Base-by-base conservation (phyloP, 1,140 invertebrate genomes). In the Drosophila sp. region DNA sequence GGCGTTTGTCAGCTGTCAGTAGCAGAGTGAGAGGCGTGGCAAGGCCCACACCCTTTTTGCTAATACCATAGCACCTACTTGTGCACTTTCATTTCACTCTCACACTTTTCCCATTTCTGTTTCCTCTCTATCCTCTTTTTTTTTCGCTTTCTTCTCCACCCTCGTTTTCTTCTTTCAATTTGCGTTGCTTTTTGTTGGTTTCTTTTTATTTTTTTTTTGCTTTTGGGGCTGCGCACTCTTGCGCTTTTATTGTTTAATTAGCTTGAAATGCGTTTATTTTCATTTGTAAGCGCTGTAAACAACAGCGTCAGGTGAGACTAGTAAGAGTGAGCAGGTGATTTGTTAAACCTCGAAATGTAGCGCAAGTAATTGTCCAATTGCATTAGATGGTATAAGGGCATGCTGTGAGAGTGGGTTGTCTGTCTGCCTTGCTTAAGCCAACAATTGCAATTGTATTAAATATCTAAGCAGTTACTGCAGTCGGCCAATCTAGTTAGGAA, bases 251-350 rank as follows among this genome's bases (percentile, higher is more conserved):
- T 87, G 84, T 87, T 89, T 87, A 87, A 87, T 87, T 87, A 87
- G 83, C 83, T 73, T 87, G 83, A 87, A 89, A 87, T 80, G 86
- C 84, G 83, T 87, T 86, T 86, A 86, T 86, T 87, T 87, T 87
- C 84, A 71, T 79, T 87, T 68, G 69, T 68, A 83, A 87, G 84
- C 89, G 83, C 54, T 77, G 83, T 83, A 89, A 87, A 83, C 83
- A 89, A 79, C 56, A 25, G 71, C 41, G 76, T 72, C 63, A 73
- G 70, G 64, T 69, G 79, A 69, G 67, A 40, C 47, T 62, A 40
- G 17, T 38, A 40, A 41, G 57, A 47, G 66, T 75, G 47, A 57
- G 61, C 62, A 69, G 83, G 75, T 79, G 84, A 87, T 87, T 89
- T 83, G 84, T 87, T 83, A 77, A 87, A 66, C 61, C 72, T 78